Percentiles rank a stretch among this genome's conserved stretches.
Conservation (phyloP, 1,140 invertebrate species). For the Coenobita brevimanus region DNA sequence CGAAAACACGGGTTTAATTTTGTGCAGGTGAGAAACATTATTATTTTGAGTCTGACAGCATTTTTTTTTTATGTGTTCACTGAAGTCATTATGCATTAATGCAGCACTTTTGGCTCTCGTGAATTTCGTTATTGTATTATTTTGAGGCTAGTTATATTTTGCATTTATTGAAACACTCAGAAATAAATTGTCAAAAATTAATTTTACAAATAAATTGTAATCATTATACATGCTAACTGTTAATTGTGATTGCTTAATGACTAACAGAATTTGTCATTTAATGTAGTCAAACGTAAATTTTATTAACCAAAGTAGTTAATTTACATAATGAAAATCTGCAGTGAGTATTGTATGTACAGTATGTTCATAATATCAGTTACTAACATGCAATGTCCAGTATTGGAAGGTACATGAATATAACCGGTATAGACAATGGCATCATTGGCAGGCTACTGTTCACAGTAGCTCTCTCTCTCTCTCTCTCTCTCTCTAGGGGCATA, state of each 20-base stretch:
- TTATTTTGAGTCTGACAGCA: background rate
- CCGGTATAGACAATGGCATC: no score
- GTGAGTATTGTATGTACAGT: no score
- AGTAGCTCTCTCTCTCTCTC: no score
- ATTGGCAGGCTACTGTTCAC: no score
- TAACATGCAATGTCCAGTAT: no score
- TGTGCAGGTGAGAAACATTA: background rate
- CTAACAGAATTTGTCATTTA: no score
- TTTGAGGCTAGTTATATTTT: background rate
- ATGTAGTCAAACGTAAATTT: no score
- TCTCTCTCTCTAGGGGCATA: no score
- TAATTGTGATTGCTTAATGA: background rate
- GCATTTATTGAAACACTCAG: slow-evolving; percentile 2
- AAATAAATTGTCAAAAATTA: background rate
- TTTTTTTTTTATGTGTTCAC: background rate
- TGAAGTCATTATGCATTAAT: background rate
- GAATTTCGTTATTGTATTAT: background rate
- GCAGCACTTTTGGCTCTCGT: background rate
- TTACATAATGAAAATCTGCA: no score
- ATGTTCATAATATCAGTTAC: no score
- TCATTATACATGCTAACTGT: slow-evolving; percentile 1
- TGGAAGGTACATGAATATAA: no score
- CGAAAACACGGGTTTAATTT: background rate
- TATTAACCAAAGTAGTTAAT: no score
- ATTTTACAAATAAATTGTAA: background rate